Percentiles rank a stretch among this genome's conserved stretches.
These are phyloP conservation scores for Chrysolina americana DNA, from an alignment of 2,888 invertebrate species.

Conservation along the genomic window DNA sequence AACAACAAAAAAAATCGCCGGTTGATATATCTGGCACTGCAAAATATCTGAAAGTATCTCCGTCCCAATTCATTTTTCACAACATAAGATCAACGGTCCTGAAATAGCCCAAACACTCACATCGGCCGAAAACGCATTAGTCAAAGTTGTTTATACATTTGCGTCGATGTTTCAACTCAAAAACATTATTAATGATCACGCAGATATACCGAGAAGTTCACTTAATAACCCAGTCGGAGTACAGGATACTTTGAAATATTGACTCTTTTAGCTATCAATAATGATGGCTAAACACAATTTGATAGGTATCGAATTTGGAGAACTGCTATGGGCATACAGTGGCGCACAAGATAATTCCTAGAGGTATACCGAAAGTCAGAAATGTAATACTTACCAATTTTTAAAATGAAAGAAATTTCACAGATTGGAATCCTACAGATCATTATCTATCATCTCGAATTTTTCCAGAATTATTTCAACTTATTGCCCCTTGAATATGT, in stretches of 20 bases:
- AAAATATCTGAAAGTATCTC: not conserved
- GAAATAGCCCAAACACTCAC: slow-evolving; percentile 27
- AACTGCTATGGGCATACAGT: slow-evolving; percentile 11
- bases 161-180: slow-evolving; percentile 40
- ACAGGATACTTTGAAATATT: slow-evolving; percentile 44
- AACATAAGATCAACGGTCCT: slow-evolving; percentile 34
- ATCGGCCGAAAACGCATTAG: slow-evolving; percentile 39
- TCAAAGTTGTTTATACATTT: slow-evolving; percentile 44
- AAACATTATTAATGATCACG: slow-evolving; percentile 41
- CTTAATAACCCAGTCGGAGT: slow-evolving; percentile 38
- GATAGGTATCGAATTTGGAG: slow-evolving; percentile 32
- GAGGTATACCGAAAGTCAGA: too few relatives aligned
- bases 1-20: not conserved
- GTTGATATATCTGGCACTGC: slow-evolving; percentile 7
- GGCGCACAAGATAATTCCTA: not conserved
- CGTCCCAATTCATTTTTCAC: slow-evolving; percentile 23
- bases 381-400: too few relatives aligned
- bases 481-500: too few relatives aligned
- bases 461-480: too few relatives aligned
- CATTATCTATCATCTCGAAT: too few relatives aligned
- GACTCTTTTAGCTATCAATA: slow-evolving; percentile 43
- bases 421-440: too few relatives aligned
- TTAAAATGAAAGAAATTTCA: too few relatives aligned
- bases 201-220: slow-evolving; percentile 34
- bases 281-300: slow-evolving; percentile 44